Conservation (phyloP, 37 sponge, comb jelly and placozoan species). For the Lycopodina hypogea region DNA sequence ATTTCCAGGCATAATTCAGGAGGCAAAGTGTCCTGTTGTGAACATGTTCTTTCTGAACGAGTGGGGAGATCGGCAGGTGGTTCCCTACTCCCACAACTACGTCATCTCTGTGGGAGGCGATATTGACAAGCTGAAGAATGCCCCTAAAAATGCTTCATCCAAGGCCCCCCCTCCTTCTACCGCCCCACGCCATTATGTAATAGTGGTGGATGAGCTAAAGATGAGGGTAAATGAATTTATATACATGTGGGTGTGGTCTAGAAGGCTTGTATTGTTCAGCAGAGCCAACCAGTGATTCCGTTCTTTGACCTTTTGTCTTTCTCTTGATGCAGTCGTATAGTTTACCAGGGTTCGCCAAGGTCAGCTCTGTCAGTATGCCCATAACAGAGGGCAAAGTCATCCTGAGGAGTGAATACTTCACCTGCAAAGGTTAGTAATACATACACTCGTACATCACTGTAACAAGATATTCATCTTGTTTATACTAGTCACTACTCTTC, state of each 20-base stretch:
- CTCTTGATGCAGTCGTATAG: constrained; percentile 10
- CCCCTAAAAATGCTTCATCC: background rate
- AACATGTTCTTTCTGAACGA: constrained; percentile 30
- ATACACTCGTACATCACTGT: background rate
- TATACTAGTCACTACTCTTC: no score
- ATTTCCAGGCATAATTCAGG: constrained; percentile 7
- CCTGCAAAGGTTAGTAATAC: constrained; percentile 34
- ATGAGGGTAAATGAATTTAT: constrained; percentile 10
- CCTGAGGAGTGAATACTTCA: constrained; percentile 35
- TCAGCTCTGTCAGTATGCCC: background rate
- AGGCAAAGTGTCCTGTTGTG: constrained; percentile 26
- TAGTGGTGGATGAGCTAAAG: constrained; percentile 1
- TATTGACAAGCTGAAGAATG: background rate
- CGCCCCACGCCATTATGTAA: constrained; percentile 12
- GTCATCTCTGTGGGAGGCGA: background rate
- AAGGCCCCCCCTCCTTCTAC: background rate
- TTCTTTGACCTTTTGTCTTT: no score
- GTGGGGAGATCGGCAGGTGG: constrained; percentile 42
- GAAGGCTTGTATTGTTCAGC: no score
- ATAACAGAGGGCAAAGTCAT: constrained; percentile 5
- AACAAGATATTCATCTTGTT: no score
- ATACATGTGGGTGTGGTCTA: no score
- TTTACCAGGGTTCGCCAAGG: constrained; percentile 16
- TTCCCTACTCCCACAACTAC: constrained; percentile 17
- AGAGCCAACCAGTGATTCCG: no score